A percentile compares a stretch with the other conserved stretches of the same genome.
These are phyloP conservation scores for Zaprionus ornatus DNA, from an alignment of 1,140 invertebrate species.

Conservation along the genomic window DNA sequence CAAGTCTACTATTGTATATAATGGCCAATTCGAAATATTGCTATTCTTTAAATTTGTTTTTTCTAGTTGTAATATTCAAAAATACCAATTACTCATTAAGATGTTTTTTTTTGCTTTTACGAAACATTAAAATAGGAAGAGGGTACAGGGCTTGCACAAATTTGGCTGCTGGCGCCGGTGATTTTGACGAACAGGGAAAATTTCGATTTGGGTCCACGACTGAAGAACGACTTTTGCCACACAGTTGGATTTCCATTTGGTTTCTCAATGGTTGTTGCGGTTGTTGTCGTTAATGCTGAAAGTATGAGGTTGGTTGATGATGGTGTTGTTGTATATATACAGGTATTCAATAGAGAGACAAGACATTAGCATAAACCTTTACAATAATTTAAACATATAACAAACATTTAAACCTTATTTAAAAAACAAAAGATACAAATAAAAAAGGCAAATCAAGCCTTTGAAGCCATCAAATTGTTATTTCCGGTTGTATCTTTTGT, in stretches of 20 bases:
- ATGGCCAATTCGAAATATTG: constrained; percentile 56
- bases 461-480: too few species aligned
- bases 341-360: constrained; percentile 80
- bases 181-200: background rate
- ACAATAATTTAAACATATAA: too few species aligned
- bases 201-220: constrained; percentile 7
- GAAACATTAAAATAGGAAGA: constrained; percentile 68
- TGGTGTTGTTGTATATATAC: constrained; percentile 64
- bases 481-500: too few species aligned
- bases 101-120: constrained; percentile 24
- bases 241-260: background rate
- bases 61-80: constrained; percentile 21
- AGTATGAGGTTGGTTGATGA: constrained; percentile 26
- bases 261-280: too few species aligned
- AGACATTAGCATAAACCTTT: too few species aligned
- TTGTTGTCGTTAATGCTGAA: constrained; percentile 34
- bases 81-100: constrained; percentile 13
- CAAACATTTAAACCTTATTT: too few species aligned
- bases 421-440: too few species aligned
- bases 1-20: constrained; percentile 25
- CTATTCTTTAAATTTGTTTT: too few species aligned
- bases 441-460: too few species aligned
- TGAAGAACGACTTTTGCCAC: constrained; percentile 4
- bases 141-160: constrained; percentile 60
- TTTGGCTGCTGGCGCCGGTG: constrained; percentile 10